Base-by-base conservation (phyloP, 2,888 invertebrate genomes). In the Agrochola lota region DNA sequence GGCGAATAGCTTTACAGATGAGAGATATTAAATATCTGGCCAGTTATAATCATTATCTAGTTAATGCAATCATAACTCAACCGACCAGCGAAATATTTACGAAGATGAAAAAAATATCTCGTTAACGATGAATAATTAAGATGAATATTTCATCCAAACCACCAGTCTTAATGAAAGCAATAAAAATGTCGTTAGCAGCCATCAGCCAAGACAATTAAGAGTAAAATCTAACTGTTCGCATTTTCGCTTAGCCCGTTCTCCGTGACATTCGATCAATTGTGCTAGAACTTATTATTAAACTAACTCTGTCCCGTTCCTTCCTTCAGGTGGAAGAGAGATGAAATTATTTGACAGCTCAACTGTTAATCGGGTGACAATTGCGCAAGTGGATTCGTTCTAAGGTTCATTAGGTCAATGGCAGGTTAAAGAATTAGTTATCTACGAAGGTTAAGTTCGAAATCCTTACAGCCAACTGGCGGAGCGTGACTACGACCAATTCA, bases 181-280 rank as follows among this genome's bases (percentile, higher is more conserved):
- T 78, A 85, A 78, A 85, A 81, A 78, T 30, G 57, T 81, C 67
- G 76, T 85, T 77, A 85, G 46, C 62, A 82, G 23, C 52, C 71
- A 83, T 79, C 43, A 67, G 74, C 59, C 26, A 9, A 74, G 76
- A 74, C 73, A 71, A 74, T 81, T 75, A 75, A 77, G 70, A 73
- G 35, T 71, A 63, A 74, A 75, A 71, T 57, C 62, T 75, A 78
- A 80, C 59, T 67, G 77, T 85, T 82, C 78, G 79, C 74, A 81
- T 85, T 87, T 81, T 80, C 62, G 74, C 77, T 83, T 77, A 83
- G 83, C 85, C 73, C 35, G 73, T 55, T 87, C 73, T 83, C 85
- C 86, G 89, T 89, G 87, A 88, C 87, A 88, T 88, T 88, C 81
- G 59, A 81, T 85, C 75, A 83, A 77, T 85, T 62, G 76, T 72